Base-by-base conservation (phyloP, 2,888 invertebrate species). In the Coleophora flavipennella region DNA sequence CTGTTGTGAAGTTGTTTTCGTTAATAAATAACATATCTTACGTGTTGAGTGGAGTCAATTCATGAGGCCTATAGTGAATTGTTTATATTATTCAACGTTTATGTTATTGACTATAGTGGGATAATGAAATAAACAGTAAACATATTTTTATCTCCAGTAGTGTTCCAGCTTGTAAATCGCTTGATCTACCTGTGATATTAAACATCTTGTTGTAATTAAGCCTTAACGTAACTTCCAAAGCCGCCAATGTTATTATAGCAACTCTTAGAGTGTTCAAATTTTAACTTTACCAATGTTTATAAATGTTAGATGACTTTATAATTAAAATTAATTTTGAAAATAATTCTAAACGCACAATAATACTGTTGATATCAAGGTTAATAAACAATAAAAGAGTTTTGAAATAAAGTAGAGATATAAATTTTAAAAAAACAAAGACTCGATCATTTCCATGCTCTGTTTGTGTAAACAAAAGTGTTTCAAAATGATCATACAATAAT, bases 81-180 rank as follows among this genome's bases (percentile, higher is more conserved):
- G 64, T 71, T 71, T 60, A 62, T 61, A 61, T 61, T 20, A 48
- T 55, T 59, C 49, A 50, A 60, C 61, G 58, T 60, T 66, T 51
- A 54, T 55, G 53, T 63, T 56, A 52, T 42, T 20, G 13, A 40
- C 13, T 58, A 57, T 55, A 59, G 52, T 43, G 53, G 61, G 54
- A 52, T 49, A 50, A 46, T 52, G 51, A 59, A 49, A 51, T 51
- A 48, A 57, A 57, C 63, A 59, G 54, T 51, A 62, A 55, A 59
- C 20, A 58, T 59, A 57, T 65, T 66, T 61, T 57, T n/a, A 58
- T 61, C 58, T 59, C 52, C 58, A 64, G 54, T 80, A 79, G 75
- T 76, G 76, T 76, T 81, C 81, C 80, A 81, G 83, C 75, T 74
- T 79, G 74, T 77, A 67, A 57, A 72, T 75, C 67, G 80, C 79